Evolutionary conservation across 2,888 invertebrate species (phyloP), one percentile per base, ranked within the genome.

Genomic region (Mactromeris polynyma): DNA sequence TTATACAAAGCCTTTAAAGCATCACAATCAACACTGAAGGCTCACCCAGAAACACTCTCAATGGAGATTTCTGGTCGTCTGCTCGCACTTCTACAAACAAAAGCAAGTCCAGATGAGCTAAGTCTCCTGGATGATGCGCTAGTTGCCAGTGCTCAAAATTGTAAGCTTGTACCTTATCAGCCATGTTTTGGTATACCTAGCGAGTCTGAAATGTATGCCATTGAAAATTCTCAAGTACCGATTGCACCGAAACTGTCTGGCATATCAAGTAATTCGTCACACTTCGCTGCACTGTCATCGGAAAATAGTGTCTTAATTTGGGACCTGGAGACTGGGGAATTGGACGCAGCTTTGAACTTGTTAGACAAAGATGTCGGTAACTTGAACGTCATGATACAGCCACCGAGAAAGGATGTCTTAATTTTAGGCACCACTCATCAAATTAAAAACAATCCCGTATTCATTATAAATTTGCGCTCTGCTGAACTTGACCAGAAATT

Each of bases 41-140:
- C 98, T 46, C 98, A 99, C 96, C 99, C 99, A 0, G 98, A 98
- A 95, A 99, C 99, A 98, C 97, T 99, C 88, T 99, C 98, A 0
- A 98, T 99, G 0, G 99, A 99, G 96, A 97, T 99, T 4, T 98
- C 98, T 0, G 99, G 99, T 0, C 97, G 99, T 78, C 97, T 99
- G 36, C 97, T 99, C 51, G 99, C 99, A 42, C 82, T 92, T 77
- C 81, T 93, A 33, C 90, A 92, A 33, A 81, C 90, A 7, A 93
- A 88, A 31, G 86, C 88, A 17, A 80, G 82, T 11, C 80, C 78
- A 21, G 88, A 90, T n/a, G 93, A 94, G 78, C 92, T 91, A 77
- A 86, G 83, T 11, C 87, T 94, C 6, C 88, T 94, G 3, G 89
- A 92, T 36, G 90, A 93, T 26, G 90, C 92, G 19, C 64, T 94